A percentile compares a stretch with the other conserved stretches of the same genome.
Evolutionary conservation across 1,140 invertebrate genomes (phyloP).

Genomic region (Orussus abietinus): DNA sequence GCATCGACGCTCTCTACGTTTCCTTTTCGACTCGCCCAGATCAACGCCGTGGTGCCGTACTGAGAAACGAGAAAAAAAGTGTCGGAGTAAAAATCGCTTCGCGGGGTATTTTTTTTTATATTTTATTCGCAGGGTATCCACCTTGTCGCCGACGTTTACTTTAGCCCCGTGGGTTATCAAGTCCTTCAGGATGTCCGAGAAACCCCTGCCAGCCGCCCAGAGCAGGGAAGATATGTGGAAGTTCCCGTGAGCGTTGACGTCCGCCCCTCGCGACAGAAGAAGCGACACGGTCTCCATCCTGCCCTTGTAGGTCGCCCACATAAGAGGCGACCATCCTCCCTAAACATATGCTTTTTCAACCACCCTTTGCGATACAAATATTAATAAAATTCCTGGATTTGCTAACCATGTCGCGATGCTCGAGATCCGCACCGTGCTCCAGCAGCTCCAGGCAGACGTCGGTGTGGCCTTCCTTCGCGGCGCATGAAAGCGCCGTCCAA

Average conservation of each 20-base stretch:
- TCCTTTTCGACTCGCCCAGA: constrained; percentile 93
- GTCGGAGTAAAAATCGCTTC: background rate
- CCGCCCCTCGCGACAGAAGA: constrained; percentile 84
- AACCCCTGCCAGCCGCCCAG: constrained; percentile 90
- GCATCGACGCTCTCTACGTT: constrained; percentile 80
- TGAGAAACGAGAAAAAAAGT: constrained; percentile 35
- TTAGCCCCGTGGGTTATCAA: constrained; percentile 84
- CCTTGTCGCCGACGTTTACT: constrained; percentile 88
- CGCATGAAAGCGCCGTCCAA: constrained; percentile 88
- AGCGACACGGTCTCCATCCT: constrained; percentile 73
- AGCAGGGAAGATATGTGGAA: constrained; percentile 91
- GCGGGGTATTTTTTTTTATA: background rate
- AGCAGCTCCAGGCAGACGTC: constrained; percentile 80
- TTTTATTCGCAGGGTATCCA: constrained; percentile 32
- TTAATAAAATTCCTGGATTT: constrained; percentile 1
- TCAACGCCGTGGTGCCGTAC: constrained; percentile 93
- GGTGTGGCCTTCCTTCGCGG: constrained; percentile 83
- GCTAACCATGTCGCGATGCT: constrained; percentile 88
- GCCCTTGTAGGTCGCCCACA: constrained; percentile 97
- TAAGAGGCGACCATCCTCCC: constrained; percentile 94
- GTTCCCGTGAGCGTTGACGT: constrained; percentile 94
- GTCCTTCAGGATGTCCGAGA: constrained; percentile 77
- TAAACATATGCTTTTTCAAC: constrained; percentile 41
- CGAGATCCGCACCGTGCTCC: constrained; percentile 81
- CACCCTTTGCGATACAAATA: background rate